Base-by-base conservation (phyloP, 2,888 invertebrate genomes). In the Pollenia amentaria region DNA sequence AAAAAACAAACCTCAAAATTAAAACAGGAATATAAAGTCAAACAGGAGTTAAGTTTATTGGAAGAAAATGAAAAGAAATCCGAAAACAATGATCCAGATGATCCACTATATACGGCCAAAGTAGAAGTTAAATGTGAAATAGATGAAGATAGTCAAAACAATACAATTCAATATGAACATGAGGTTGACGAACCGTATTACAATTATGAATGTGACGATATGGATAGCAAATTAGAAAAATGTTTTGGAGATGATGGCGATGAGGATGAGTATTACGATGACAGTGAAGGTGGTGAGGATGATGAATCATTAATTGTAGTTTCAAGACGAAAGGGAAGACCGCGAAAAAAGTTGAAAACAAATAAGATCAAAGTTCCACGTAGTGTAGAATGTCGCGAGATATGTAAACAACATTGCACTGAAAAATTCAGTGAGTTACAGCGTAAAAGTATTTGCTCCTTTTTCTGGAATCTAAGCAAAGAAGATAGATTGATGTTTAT, bases 331-430 rank as follows among this genome's bases (percentile, higher is more conserved):
- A 79, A 87, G 16, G 77, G 73, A 0, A 82, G 82, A 64, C 70
- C 87, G 16, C 81, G 84, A 4, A 87, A 82, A 55, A 80, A 64
- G 40, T 6, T 38, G 16, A 29, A 29, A 29, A 16, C 42, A 11
- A 60, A 64, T 46, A 55, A 72, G 11, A 38, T 75, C 8, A 84
- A 65, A 70, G 12, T 8, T 14, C 78, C 82, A 1, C 64, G 78
- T 8, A 42, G n/a, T 1, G 84, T 70, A 10, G 53, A 42, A 16
- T 89, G 89, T 69, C 69, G 81, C 10, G 73, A 78, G 10, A 84
- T 82, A 14, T 89, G 89, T 55, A 88, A 84, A 12, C 88, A 88
- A 57, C 83, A 87, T 55, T 88, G 89, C 42, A 65, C 55, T 3
- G 78, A 84, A 12, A 84, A 85, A 55, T 87, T 89, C 65, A 84